Percentiles rank a stretch among this genome's conserved stretches.
phyloP scores from a whole-genome alignment of 2,113 vertebrate species.

The Datnioides undecimradiatus region DNA sequence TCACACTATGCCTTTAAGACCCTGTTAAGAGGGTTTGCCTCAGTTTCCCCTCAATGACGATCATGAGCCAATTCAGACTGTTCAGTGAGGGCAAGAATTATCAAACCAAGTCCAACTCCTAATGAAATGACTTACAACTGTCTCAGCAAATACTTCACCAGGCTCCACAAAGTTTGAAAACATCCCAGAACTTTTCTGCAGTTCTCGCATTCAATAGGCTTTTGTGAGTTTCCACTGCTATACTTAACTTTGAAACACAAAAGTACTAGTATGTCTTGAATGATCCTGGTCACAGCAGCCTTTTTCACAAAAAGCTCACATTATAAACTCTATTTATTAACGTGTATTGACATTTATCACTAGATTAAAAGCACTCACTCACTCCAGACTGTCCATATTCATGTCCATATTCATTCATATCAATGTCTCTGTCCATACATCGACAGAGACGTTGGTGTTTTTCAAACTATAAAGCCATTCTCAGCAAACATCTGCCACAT shows the following conservation, averaged over 20 bases:
- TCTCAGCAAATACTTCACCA: conserved; percentile 37
- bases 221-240: conserved; percentile 8
- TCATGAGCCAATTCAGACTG: conserved; percentile 47
- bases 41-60: conserved; percentile 55
- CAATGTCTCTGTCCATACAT: background rate
- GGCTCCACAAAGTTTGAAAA: conserved; percentile 42
- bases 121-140: conserved; percentile 54
- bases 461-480: background rate
- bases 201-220: conserved; percentile 9
- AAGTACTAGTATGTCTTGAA: too few relatives aligned
- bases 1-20: conserved; percentile 70
- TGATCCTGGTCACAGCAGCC: background rate
- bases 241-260: background rate
- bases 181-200: conserved; percentile 39
- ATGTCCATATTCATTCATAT: too few relatives aligned
- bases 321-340: background rate
- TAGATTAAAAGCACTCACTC: background rate
- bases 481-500: background rate
- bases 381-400: too few relatives aligned
- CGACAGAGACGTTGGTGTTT: background rate
- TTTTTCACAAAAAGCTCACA: background rate
- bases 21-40: conserved; percentile 60
- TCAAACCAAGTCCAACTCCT: conserved; percentile 46
- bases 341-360: background rate
- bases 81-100: conserved; percentile 39